phyloP scores from a whole-genome alignment of 2,888 invertebrate genomes.

The Conistra vaccinii region DNA sequence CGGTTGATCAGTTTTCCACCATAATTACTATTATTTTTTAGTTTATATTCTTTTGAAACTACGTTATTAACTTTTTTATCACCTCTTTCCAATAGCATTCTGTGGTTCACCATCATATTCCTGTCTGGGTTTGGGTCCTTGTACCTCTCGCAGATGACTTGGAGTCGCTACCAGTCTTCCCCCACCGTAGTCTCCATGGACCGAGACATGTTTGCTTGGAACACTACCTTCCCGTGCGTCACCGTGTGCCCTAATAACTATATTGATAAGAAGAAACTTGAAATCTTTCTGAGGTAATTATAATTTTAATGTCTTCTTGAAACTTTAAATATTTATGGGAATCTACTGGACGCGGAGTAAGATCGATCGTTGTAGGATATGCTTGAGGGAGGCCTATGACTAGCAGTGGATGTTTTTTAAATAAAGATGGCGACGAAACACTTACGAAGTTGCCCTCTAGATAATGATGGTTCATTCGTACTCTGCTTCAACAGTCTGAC shows the following conservation, averaged over 20 bases:
- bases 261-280: constrained; percentile 89
- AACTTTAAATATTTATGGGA: neutral
- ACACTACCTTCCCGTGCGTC: constrained; percentile 93
- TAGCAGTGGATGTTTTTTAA: neutral
- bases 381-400: neutral
- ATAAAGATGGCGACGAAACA: neutral
- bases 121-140: constrained; percentile 90
- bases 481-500: neutral
- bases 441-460: no score
- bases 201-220: constrained; percentile 93
- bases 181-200: constrained; percentile 94
- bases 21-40: no score
- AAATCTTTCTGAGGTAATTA: constrained; percentile 87
- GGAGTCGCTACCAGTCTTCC: constrained; percentile 92
- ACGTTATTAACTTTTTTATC: neutral
- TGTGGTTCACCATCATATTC: constrained; percentile 90
- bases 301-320: neutral
- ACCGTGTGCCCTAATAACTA: constrained; percentile 92
- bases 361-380: neutral
- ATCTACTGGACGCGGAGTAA: neutral
- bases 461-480: neutral
- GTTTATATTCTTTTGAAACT: neutral
- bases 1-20: neutral
- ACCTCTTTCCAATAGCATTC: constrained; percentile 82
- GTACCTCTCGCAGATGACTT: constrained; percentile 91